Evolutionary conservation across 1,140 invertebrate genomes (phyloP), one percentile per base, ranked within the genome.

Genomic region (Philopotamus ludificatus): DNA sequence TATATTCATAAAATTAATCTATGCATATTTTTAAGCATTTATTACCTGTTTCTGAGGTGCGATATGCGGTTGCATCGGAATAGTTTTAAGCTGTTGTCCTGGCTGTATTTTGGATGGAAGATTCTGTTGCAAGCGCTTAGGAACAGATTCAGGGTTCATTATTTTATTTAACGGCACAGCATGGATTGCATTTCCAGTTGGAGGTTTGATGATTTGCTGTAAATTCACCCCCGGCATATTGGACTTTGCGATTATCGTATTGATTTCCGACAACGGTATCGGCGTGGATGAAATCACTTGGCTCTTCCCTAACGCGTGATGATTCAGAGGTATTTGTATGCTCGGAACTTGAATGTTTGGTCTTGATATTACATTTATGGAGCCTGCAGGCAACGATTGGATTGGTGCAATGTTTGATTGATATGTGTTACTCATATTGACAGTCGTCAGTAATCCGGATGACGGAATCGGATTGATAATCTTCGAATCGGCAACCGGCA

Each of bases 41-140:
- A 58, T 41, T 41, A 68, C 67, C 59, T 69, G 63, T 63, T 69
- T 69, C 25, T 63, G 63, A 21, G 67, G 55, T 25, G 62, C 62
- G 1, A 68, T 57, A 28, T 68, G 67, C 3, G 65, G 68, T 51
- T 70, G 68, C 50, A 70, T 65, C 34, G 45, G 20, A 9, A 57
- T 41, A 15, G 49, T 60, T 44, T 70, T 70, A 22, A 64, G 49
- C 18, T 66, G 68, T 28, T 54, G 53, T 12, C 58, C 49, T 25
- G 59, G 3, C 53, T 53, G 42, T 10, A 54, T 39, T 50, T 70
- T 70, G 15, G 58, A 55, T 3, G 64, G 26, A 16, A 66, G 25
- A 25, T 49, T 63, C 28, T 51, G 54, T 53, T 59, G 61, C 55
- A 66, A 16, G 10, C 22, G 50, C 22, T 22, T 22, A 21, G 60